These are phyloP conservation scores for Adela reaumurella DNA, from an alignment of 2,888 invertebrate species.

Conservation along the genomic window DNA sequence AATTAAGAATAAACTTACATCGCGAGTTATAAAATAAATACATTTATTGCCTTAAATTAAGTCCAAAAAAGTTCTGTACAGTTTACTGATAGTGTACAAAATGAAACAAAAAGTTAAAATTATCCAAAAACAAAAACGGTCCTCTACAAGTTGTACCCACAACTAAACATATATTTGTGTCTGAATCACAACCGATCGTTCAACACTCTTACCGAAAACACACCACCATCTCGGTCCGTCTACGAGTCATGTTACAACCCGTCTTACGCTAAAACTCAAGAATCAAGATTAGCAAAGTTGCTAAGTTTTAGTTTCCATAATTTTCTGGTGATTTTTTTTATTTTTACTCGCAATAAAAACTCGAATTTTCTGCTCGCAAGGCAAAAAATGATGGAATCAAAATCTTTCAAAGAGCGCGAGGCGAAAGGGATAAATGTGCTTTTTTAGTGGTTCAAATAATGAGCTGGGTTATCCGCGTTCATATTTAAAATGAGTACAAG, in stretches of 20 bases:
- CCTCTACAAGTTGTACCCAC: background rate
- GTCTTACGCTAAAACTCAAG: too few species aligned
- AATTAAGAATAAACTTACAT: slow-evolving; percentile 58
- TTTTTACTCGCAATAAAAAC: too few species aligned
- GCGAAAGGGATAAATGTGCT: too few species aligned
- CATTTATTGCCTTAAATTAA: slow-evolving; percentile 58
- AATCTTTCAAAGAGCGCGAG: too few species aligned
- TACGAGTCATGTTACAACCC: background rate
- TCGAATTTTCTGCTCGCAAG: too few species aligned
- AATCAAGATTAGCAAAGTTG: too few species aligned
- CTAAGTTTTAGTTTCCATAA: too few species aligned
- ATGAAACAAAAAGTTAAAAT: slow-evolving; percentile 49
- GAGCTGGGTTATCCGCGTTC: too few species aligned
- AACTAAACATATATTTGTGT: background rate
- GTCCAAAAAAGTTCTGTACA: slow-evolving; percentile 58
- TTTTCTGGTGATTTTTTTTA: too few species aligned
- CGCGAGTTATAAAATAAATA: slow-evolving; percentile 58
- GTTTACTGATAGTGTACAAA: slow-evolving; percentile 56
- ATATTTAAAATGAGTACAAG: too few species aligned
- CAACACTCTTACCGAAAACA: background rate
- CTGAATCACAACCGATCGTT: slow-evolving; percentile 56
- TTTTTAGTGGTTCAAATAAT: too few species aligned
- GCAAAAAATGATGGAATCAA: too few species aligned
- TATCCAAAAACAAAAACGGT: slow-evolving; percentile 31
- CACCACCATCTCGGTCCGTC: background rate